phyloP scores from a whole-genome alignment of 2,113 vertebrate genomes.

The Sapayoa aenigma region DNA sequence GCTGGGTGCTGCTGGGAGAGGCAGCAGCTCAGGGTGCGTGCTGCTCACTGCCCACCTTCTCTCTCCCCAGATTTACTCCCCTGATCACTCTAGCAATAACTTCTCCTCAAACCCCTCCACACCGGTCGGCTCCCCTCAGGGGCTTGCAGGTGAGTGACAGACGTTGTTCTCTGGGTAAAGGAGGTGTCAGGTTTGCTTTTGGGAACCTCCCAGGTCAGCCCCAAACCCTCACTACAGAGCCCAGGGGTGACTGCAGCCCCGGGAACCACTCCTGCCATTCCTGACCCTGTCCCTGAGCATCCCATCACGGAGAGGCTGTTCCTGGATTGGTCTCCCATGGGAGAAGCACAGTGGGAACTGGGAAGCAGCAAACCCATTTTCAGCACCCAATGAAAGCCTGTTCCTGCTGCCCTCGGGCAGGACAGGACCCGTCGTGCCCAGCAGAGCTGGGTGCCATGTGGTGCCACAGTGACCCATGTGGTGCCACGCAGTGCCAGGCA shows the following conservation, averaged over 20 bases:
- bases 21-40: background rate
- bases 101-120: conserved; percentile 95
- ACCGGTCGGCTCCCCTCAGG: conserved; percentile 94
- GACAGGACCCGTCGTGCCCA: background rate
- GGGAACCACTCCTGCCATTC: background rate
- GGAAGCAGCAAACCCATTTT: background rate
- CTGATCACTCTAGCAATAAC: conserved; percentile 97
- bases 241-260: background rate
- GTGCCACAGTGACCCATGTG: background rate
- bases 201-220: background rate
- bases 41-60: background rate
- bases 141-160: conserved; percentile 84
- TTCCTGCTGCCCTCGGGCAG: accelerated
- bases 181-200: background rate
- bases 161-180: accelerated
- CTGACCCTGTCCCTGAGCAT: background rate
- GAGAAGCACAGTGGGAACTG: background rate
- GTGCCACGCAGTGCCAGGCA: background rate
- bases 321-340: background rate
- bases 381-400: background rate
- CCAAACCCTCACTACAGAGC: background rate
- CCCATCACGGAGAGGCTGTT: background rate
- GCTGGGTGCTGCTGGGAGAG: background rate
- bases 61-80: conserved; percentile 89
- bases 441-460: background rate